phyloP scores from a whole-genome alignment of 1,140 invertebrate genomes.

The Drosophila ambigua region DNA sequence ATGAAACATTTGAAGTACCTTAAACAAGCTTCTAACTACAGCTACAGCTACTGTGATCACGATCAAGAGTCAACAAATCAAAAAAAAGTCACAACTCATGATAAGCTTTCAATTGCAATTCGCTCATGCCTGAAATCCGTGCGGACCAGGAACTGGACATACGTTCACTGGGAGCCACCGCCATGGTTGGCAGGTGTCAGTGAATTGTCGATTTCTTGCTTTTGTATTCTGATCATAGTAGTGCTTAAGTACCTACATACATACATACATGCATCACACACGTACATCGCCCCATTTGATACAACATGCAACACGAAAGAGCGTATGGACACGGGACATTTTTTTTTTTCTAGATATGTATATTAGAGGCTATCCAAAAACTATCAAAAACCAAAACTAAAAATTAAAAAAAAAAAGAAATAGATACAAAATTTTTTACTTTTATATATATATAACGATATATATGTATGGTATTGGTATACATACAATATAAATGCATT shows the following conservation, averaged over 20 bases:
- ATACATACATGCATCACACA: constrained; percentile 26
- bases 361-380: constrained; percentile 34
- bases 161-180: too few species aligned
- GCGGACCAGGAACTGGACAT: too few species aligned
- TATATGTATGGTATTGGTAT: constrained; percentile 8
- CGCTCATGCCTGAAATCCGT: too few species aligned
- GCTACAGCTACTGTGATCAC: constrained; percentile 52
- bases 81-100: constrained; percentile 1
- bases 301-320: constrained; percentile 13
- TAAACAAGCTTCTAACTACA: constrained; percentile 66
- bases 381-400: constrained; percentile 5
- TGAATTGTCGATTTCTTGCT: constrained; percentile 10
- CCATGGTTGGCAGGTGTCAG: too few species aligned
- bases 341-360: constrained; percentile 49
- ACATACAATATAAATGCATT: constrained; percentile 17
- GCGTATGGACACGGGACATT: constrained; percentile 27
- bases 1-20: constrained; percentile 75
- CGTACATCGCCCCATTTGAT: constrained; percentile 16
- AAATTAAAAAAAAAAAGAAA: constrained; percentile 5
- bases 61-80: constrained; percentile 11
- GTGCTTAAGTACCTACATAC: constrained; percentile 60
- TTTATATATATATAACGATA: constrained; percentile 65
- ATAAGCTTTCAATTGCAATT: too few species aligned
- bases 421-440: constrained; percentile 65
- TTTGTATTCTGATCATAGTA: constrained; percentile 60